Evolutionary conservation across 2,113 vertebrate species (phyloP).

Genomic region (Perca flavescens): DNA sequence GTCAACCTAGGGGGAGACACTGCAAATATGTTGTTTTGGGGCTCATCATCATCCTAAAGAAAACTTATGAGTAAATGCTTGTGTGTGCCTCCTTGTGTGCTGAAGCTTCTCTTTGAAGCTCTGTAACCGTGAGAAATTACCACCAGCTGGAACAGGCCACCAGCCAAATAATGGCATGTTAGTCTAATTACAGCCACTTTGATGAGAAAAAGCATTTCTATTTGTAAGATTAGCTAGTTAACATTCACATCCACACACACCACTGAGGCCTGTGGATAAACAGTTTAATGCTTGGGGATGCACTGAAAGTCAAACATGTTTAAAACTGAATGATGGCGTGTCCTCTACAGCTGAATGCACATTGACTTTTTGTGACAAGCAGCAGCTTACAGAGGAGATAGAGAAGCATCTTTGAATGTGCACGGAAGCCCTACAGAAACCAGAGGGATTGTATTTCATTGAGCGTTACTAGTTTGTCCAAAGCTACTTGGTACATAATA

Average conservation of each 20-base stretch:
- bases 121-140: conserved; percentile 22
- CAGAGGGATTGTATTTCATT: background rate
- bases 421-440: background rate
- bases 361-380: conserved; percentile 12
- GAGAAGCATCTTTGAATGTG: background rate
- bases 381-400: background rate
- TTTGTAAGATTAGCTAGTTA: background rate
- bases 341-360: conserved; percentile 1
- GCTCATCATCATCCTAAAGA: background rate
- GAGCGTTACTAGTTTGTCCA: background rate
- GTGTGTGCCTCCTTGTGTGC: background rate
- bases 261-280: background rate
- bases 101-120: background rate
- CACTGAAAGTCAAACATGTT: background rate
- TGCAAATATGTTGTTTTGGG: no score
- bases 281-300: background rate
- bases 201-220: background rate
- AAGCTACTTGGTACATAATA: background rate
- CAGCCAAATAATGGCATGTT: conserved; percentile 34
- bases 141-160: conserved; percentile 45
- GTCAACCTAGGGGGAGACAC: no score
- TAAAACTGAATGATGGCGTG: background rate
- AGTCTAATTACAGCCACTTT: conserved; percentile 13
- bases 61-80: background rate
- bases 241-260: background rate